Percentiles rank a stretch among this genome's conserved stretches.
These are phyloP conservation scores for Acromyrmex heyeri DNA, from an alignment of 1,140 invertebrate genomes.

Conservation along the genomic window DNA sequence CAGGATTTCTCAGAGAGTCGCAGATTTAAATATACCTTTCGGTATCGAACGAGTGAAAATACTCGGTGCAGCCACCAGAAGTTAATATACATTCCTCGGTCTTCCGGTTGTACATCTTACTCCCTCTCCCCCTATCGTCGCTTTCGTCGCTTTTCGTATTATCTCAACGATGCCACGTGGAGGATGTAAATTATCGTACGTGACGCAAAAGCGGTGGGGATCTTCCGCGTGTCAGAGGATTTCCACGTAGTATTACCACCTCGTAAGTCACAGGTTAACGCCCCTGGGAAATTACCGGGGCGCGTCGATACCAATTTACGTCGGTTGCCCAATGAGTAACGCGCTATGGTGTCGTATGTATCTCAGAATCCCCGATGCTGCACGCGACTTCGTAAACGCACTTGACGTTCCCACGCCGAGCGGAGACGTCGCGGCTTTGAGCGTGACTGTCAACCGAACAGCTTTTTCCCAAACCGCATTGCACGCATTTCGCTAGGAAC, in stretches of 20 bases:
- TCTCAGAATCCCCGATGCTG: neutral
- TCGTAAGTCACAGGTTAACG: constrained; percentile 73
- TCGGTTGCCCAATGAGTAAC: constrained; percentile 63
- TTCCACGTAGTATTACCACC: constrained; percentile 44
- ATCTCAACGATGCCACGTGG: constrained; percentile 41
- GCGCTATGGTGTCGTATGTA: constrained; percentile 10
- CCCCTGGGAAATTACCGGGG: constrained; percentile 73
- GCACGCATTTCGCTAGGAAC: neutral
- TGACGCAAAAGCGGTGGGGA: constrained; percentile 36
- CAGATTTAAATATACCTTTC: neutral
- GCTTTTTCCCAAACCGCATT: constrained; percentile 1
- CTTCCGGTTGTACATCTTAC: neutral
- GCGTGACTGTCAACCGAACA: neutral
- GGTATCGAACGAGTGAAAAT: neutral
- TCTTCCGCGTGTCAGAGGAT: constrained; percentile 21
- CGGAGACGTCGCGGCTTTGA: neutral
- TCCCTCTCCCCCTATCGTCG: neutral
- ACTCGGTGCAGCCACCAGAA: neutral
- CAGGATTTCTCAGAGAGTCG: neutral
- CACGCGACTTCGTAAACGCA: constrained; percentile 11
- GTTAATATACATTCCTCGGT: neutral
- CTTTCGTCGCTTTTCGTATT: neutral
- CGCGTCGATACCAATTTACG: constrained; percentile 66
- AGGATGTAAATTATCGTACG: constrained; percentile 60
- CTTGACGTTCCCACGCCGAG: neutral